Conservation (phyloP, 2,888 invertebrate genomes). For the Pseudococcus jackbeardsleyi region DNA sequence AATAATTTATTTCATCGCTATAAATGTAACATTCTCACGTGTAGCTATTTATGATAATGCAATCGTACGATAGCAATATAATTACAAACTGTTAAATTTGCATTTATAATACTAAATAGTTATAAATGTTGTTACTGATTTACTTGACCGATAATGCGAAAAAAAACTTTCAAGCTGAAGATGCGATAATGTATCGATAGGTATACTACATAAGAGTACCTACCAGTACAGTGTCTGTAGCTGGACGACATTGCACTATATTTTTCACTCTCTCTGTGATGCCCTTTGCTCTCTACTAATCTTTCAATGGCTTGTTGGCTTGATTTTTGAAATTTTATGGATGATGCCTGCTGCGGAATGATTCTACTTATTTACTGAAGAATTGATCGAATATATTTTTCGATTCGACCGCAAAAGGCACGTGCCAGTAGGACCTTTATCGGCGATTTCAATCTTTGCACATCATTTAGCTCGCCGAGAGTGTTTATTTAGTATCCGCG, state of each 20-base stretch:
- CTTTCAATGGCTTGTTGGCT: not conserved
- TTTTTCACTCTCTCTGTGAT: not conserved
- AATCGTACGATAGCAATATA: slow-evolving; percentile 59
- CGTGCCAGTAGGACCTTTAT: slow-evolving; percentile 12
- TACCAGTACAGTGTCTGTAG: not conserved
- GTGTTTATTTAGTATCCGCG: slow-evolving; percentile 15
- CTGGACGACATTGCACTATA: slow-evolving; percentile 4
- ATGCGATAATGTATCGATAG: slow-evolving; percentile 27
- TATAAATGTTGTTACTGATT: slow-evolving; percentile 62
- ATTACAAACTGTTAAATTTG: slow-evolving; percentile 64
- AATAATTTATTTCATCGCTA: slow-evolving; percentile 43
- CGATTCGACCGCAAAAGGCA: not conserved
- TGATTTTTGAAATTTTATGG: not conserved
- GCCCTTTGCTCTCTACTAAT: not conserved
- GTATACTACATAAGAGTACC: not conserved
- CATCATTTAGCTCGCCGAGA: not conserved
- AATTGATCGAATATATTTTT: slow-evolving; percentile 22
- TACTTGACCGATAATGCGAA: slow-evolving; percentile 54
- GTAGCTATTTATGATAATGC: slow-evolving; percentile 64
- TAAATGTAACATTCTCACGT: slow-evolving; percentile 63
- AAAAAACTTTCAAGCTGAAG: slow-evolving; percentile 39
- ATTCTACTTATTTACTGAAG: too few species aligned
- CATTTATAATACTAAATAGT: slow-evolving; percentile 64
- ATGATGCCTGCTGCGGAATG: too few species aligned
- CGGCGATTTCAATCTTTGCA: slow-evolving; percentile 23